These are phyloP conservation scores for Eulimnadia texana DNA, from an alignment of 1,140 invertebrate species.

Conservation along the genomic window DNA sequence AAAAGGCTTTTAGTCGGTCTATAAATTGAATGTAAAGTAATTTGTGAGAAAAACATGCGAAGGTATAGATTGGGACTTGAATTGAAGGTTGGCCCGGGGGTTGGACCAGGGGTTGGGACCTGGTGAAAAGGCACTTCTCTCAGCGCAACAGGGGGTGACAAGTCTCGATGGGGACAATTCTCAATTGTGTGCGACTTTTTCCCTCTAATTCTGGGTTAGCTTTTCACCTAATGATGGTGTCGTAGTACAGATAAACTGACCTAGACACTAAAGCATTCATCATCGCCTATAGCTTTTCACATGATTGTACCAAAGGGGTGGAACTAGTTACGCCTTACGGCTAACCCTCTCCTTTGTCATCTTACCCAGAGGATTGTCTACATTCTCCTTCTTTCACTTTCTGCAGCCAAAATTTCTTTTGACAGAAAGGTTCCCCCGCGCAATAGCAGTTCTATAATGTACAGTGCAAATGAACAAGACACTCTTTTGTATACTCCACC, in stretches of 20 bases:
- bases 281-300: not conserved
- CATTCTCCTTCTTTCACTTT: not conserved
- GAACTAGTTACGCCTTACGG: not conserved
- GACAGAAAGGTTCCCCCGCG: too few relatives aligned
- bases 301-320: not conserved
- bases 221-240: slow-evolving; percentile 17
- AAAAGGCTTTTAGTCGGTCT: not conserved
- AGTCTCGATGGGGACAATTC: not conserved
- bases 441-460: too few relatives aligned
- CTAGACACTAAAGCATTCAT: not conserved
- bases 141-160: not conserved
- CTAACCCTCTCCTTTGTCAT: not conserved
- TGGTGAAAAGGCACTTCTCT: not conserved
- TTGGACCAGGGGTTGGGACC: not conserved
- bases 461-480: too few relatives aligned
- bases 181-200: not conserved
- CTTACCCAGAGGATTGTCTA: not conserved
- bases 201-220: slow-evolving; percentile 16
- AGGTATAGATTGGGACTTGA: not conserved
- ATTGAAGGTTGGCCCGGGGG: not conserved
- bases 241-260: not conserved
- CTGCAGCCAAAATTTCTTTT: not conserved
- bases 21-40: not conserved
- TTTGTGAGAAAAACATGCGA: not conserved
- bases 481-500: too few relatives aligned